Evolutionary conservation across 2,113 vertebrate genomes (phyloP).

Genomic region (Pygoscelis adeliae): DNA sequence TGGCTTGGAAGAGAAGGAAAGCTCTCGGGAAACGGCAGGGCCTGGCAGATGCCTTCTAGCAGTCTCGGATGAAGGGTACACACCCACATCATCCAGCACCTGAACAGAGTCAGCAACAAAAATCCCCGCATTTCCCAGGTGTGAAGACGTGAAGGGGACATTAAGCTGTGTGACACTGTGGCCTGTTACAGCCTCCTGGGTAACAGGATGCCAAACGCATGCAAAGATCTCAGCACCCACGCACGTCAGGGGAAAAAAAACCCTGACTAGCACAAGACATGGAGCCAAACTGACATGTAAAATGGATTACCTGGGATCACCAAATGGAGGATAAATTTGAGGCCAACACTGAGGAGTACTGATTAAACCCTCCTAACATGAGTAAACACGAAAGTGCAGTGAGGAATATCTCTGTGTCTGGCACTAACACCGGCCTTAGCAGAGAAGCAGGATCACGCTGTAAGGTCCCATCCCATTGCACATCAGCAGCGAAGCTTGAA

Average conservation of each 20-base stretch:
- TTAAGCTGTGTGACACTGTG: not conserved
- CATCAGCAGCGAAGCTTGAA: not conserved
- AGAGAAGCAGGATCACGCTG: not conserved
- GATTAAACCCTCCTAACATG: not conserved
- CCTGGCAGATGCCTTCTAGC: not conserved
- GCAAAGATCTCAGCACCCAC: not conserved
- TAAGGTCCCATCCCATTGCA: not conserved
- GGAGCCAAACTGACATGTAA: not conserved
- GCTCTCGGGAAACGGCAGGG: not conserved
- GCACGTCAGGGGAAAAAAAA: rapidly evolving
- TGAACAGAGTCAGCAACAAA: not conserved
- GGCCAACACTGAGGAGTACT: not conserved
- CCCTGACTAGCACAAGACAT: not conserved
- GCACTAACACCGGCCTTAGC: rapidly evolving
- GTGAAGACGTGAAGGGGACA: rapidly evolving
- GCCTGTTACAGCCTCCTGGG: not conserved
- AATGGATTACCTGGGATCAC: not conserved
- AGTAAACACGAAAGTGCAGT: rapidly evolving
- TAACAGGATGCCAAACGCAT: rapidly evolving
- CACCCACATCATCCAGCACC: not conserved
- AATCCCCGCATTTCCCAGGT: not conserved
- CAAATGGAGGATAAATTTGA: not conserved
- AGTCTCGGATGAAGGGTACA: not conserved
- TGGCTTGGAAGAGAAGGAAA: not conserved
- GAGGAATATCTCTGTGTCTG: not conserved